Percentiles rank a stretch among this genome's conserved stretches.
These are phyloP conservation scores for Buceros bicornis DNA, from an alignment of 2,797 vertebrate species.

Conservation along the genomic window DNA sequence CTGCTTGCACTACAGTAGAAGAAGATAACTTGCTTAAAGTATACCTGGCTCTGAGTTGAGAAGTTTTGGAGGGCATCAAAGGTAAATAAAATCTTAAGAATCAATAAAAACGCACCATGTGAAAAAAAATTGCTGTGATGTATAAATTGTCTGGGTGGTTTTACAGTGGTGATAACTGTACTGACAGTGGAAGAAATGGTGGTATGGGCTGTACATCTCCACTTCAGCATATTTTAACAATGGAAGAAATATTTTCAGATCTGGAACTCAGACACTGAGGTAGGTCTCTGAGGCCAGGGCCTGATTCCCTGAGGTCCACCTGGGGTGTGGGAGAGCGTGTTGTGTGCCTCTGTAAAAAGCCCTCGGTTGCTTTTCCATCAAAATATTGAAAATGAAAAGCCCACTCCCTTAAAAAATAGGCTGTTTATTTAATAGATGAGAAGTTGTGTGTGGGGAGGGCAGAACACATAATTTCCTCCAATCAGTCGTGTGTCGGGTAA, in stretches of 20 bases:
- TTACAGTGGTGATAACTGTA: background rate
- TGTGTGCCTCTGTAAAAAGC: background rate
- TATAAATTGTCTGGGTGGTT: background rate
- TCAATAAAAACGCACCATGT: background rate
- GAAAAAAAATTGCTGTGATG: fast-evolving
- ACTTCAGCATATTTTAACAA: background rate
- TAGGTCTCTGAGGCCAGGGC: background rate
- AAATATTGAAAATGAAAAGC: background rate
- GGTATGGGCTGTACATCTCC: background rate
- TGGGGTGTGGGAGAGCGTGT: fast-evolving
- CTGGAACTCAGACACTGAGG: background rate
- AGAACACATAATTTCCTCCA: fast-evolving
- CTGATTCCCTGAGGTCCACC: background rate
- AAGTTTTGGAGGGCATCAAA: background rate
- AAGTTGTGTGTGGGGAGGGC: background rate
- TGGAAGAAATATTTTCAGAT: background rate
- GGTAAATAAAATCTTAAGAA: background rate
- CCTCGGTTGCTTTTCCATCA: background rate
- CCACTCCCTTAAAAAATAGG: background rate
- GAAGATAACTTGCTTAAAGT: background rate
- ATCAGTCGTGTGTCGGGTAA: background rate
- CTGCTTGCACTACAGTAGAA: background rate
- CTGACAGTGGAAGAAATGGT: background rate
- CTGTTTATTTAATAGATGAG: background rate
- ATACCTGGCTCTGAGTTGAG: background rate